Percentiles rank a stretch among this genome's conserved stretches.
Evolutionary conservation across 2,113 vertebrate genomes (phyloP).

Genomic region (Fukomys damarensis): DNA sequence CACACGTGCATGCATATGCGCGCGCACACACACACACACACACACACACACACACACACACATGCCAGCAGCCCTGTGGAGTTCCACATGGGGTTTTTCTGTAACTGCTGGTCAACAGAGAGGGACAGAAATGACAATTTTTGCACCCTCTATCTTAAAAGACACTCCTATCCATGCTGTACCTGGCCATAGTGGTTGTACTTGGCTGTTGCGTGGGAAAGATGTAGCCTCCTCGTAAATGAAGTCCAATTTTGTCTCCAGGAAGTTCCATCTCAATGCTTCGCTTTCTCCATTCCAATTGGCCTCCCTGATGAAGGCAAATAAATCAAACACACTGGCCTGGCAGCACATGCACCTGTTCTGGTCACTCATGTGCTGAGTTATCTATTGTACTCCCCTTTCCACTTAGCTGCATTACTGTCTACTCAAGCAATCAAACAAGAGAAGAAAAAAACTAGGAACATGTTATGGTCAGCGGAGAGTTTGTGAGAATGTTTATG

Average conservation of each 20-base stretch:
- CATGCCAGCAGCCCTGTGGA: background rate
- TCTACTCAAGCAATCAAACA: background rate
- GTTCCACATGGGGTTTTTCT: rapidly evolving
- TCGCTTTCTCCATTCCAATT: conserved; percentile 70
- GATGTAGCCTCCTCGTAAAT: conserved; percentile 93
- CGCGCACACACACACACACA: background rate
- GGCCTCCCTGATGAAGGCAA: conserved; percentile 85
- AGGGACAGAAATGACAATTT: background rate
- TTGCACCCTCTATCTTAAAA: background rate
- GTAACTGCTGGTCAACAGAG: background rate
- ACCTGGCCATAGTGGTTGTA: conserved; percentile 92
- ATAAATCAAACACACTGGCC: background rate
- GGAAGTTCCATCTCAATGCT: conserved; percentile 85
- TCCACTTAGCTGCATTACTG: background rate
- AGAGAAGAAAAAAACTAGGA: background rate
- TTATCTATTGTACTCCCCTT: background rate
- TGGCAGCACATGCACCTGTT: rapidly evolving
- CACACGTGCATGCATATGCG: too few species aligned
- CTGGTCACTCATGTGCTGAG: rapidly evolving
- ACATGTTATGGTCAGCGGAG: background rate
- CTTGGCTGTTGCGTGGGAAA: conserved; percentile 92
- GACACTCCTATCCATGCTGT: background rate
- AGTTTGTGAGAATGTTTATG: background rate
- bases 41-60: background rate
- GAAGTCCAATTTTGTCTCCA: conserved; percentile 94